Conservation (phyloP, 2,888 invertebrate species). For the Cephus rjabovi region DNA sequence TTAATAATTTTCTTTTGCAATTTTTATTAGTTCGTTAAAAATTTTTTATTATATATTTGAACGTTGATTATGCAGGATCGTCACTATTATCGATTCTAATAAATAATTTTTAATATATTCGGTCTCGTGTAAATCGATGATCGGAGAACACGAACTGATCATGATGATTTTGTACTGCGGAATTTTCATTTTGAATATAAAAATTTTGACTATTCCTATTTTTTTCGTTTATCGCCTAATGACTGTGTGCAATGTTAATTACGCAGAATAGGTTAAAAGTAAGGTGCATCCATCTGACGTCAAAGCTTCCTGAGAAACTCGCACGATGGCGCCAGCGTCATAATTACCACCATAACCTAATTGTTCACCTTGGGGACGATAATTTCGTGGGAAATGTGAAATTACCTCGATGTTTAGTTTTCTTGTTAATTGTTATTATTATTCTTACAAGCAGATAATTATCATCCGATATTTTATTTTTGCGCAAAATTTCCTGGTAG, state of each 20-base stretch:
- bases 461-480: neutral
- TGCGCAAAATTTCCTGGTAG: slow-evolving; percentile 7
- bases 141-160: neutral
- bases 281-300: neutral
- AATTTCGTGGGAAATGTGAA: slow-evolving; percentile 47
- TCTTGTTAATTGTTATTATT: neutral
- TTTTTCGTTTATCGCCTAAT: neutral
- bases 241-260: neutral
- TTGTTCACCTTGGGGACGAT: slow-evolving; percentile 24
- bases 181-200: neutral
- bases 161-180: neutral
- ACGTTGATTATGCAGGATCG: too few species aligned
- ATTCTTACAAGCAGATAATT: neutral
- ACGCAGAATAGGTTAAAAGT: neutral
- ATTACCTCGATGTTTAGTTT: slow-evolving; percentile 18
- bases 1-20: too few species aligned
- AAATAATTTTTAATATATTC: neutral
- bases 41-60: too few species aligned
- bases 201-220: neutral
- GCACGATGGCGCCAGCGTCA: neutral
- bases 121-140: neutral
- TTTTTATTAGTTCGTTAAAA: too few species aligned
- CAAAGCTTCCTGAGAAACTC: neutral
- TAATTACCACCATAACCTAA: neutral
- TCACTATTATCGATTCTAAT: neutral